Conservation (phyloP, 1,140 invertebrate species). For the Globodera rostochiensis region DNA sequence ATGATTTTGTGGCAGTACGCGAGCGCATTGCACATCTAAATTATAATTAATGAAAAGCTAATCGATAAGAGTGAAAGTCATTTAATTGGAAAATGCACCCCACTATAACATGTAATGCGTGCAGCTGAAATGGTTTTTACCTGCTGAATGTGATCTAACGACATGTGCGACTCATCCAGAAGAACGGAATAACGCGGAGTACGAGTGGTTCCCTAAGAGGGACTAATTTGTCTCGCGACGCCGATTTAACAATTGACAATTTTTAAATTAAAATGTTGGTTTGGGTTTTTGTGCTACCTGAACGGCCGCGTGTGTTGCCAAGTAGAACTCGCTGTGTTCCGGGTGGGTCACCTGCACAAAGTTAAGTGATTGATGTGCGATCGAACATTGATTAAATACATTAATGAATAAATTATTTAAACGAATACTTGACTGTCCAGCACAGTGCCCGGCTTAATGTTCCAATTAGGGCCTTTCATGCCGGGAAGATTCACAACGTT, state of each 20-base stretch:
- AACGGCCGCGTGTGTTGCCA: conserved; percentile 38
- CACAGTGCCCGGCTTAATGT: conserved; percentile 44
- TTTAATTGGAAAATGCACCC: not conserved
- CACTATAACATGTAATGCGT: not conserved
- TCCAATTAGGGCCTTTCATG: conserved; percentile 29
- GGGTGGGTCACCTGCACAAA: conserved; percentile 38
- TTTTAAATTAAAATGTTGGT: not conserved
- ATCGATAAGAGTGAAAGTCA: not conserved
- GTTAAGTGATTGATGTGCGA: too few relatives aligned
- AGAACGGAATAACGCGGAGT: conserved; percentile 42
- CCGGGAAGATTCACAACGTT: not conserved
- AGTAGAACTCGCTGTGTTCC: conserved; percentile 39
- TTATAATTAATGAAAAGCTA: not conserved
- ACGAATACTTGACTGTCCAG: conserved; percentile 22
- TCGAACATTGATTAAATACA: not conserved
- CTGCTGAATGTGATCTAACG: conserved; percentile 28
- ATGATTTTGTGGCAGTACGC: conserved; percentile 40
- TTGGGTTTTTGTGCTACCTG: not conserved
- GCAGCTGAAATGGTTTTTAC: not conserved
- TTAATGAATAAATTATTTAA: not conserved
- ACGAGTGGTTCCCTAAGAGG: conserved; percentile 33
- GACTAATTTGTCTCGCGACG: not conserved
- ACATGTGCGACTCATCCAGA: conserved; percentile 36
- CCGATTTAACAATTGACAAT: not conserved
- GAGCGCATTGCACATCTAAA: conserved; percentile 22